These are phyloP conservation scores for Leucoraja erinaceus DNA, from an alignment of 2,113 vertebrate genomes.

Conservation along the genomic window DNA sequence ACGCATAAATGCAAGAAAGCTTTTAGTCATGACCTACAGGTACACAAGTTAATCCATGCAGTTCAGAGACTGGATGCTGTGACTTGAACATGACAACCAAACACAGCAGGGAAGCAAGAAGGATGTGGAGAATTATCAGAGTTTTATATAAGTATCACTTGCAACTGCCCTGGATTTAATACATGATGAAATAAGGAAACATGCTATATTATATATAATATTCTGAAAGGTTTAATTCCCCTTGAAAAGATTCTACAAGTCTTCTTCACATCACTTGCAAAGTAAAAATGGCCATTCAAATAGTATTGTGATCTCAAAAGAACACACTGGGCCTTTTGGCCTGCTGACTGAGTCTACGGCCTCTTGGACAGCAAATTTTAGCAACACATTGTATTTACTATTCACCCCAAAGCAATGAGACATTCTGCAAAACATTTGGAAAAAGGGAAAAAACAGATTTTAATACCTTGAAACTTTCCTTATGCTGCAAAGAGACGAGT, in stretches of 20 bases:
- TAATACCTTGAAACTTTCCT: conserved; percentile 31
- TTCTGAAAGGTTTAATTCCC: neutral
- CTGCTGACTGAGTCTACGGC: neutral
- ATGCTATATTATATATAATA: neutral
- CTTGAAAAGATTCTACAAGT: neutral
- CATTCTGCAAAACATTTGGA: conserved; percentile 20
- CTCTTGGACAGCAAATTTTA: neutral
- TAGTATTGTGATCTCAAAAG: neutral
- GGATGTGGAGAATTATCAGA: neutral
- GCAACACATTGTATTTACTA: neutral
- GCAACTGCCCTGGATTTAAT: neutral
- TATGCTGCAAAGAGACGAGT: neutral
- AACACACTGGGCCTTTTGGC: neutral
- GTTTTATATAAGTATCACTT: neutral
- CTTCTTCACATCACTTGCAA: neutral
- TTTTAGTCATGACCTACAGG: neutral
- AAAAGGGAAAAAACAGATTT: neutral
- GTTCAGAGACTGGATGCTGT: neutral
- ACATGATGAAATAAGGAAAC: neutral
- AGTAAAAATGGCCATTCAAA: neutral
- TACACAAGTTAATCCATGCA: conserved; percentile 17
- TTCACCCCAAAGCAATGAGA: neutral
- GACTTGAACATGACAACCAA: conserved; percentile 14
- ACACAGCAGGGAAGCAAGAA: neutral
- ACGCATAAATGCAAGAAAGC: neutral